These are phyloP conservation scores for Zaprionus camerounensis DNA, from an alignment of 1,140 invertebrate species.

Conservation along the genomic window DNA sequence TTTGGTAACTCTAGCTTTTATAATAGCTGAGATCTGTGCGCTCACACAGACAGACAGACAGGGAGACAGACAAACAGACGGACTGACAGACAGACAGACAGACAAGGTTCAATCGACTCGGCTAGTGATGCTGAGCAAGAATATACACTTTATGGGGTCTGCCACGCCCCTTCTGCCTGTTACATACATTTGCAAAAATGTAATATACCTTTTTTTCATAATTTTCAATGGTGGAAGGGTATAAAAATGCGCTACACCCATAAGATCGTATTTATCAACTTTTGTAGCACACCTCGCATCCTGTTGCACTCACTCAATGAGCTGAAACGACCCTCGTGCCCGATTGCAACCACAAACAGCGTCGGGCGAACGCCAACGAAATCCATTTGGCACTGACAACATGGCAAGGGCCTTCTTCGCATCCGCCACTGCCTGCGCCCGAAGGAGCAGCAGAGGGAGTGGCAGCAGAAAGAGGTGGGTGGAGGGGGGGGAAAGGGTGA, in stretches of 20 bases:
- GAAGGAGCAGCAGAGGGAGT: background rate
- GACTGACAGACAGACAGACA: no score
- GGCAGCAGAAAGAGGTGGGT: background rate
- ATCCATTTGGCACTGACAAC: conserved; percentile 47
- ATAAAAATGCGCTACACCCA: background rate
- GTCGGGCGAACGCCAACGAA: conserved; percentile 27
- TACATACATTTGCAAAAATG: no score
- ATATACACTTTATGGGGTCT: no score
- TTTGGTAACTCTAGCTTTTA: no score
- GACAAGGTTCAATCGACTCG: no score
- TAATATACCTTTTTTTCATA: no score
- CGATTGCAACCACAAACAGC: conserved; percentile 14
- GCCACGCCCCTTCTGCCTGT: no score
- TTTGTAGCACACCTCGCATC: background rate
- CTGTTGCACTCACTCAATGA: background rate
- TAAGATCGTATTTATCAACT: background rate
- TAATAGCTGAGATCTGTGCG: no score
- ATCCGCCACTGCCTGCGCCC: conserved; percentile 18
- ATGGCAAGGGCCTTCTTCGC: conserved; percentile 50
- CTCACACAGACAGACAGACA: no score
- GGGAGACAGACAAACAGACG: no score
- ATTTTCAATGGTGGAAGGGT: no score
- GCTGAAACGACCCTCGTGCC: conserved; percentile 13
- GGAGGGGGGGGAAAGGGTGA: background rate
- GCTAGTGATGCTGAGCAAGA: no score